Evolutionary conservation across 2,888 invertebrate genomes (phyloP).

Genomic region (Tromatobia lineatoria): DNA sequence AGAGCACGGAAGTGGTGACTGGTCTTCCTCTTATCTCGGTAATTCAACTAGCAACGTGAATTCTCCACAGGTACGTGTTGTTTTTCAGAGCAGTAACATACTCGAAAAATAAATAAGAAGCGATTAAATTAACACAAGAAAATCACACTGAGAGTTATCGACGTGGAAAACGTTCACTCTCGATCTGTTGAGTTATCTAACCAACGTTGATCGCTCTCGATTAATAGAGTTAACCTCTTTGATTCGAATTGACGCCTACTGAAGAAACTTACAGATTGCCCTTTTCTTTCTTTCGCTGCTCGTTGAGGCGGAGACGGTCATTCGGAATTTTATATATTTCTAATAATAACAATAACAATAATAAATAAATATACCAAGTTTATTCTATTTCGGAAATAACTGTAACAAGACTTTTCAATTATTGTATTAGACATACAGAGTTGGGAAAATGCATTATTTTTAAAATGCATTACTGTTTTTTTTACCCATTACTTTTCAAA

Average conservation of each 20-base stretch:
- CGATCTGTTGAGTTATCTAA: slow-evolving; percentile 4
- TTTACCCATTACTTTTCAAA: no score
- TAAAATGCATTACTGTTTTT: no score
- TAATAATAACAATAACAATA: not conserved
- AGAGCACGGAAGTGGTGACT: slow-evolving; percentile 79
- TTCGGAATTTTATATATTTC: not conserved
- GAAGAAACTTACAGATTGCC: slow-evolving; percentile 3
- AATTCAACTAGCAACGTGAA: slow-evolving; percentile 75
- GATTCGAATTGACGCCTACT: slow-evolving; percentile 24
- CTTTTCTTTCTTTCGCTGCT: slow-evolving; percentile 16
- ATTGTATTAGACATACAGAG: no score
- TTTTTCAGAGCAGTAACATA: slow-evolving; percentile 1
- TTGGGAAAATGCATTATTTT: no score
- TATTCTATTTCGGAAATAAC: not conserved
- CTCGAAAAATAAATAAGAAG: not conserved
- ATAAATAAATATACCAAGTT: not conserved
- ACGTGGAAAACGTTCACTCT: not conserved
- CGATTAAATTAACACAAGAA: slow-evolving; percentile 6
- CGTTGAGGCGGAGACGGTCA: slow-evolving; percentile 12
- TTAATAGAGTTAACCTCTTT: slow-evolving; percentile 31
- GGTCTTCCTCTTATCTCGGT: slow-evolving; percentile 77
- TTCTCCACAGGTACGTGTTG: slow-evolving; percentile 81
- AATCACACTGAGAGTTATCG: not conserved
- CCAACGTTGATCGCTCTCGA: slow-evolving; percentile 30
- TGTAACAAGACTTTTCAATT: not conserved